These are phyloP conservation scores for Aphrocallistes beatrix DNA, from an alignment of 37 sponge, comb jelly and placozoan species.

Conservation along the genomic window DNA sequence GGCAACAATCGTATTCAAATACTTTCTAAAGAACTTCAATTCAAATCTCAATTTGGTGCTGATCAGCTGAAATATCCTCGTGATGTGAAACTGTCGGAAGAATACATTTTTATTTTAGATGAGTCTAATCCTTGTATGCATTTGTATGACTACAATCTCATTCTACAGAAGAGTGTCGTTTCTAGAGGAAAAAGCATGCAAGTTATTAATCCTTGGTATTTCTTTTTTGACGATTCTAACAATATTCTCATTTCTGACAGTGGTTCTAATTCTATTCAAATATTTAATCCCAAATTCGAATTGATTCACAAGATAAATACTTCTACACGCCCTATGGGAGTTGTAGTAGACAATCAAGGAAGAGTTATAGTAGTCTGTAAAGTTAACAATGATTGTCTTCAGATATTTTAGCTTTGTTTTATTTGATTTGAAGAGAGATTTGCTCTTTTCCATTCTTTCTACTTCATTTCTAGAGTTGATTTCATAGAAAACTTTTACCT, in stretches of 20 bases:
- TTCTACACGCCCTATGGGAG: neutral
- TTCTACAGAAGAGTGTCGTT: neutral
- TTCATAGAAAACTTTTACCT: too few relatives aligned
- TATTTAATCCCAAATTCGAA: neutral
- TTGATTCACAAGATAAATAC: neutral
- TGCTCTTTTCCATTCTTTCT: too few relatives aligned
- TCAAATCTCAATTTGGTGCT: neutral
- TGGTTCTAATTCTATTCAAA: neutral
- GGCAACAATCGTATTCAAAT: neutral
- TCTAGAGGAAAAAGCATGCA: neutral
- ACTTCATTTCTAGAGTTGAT: too few relatives aligned
- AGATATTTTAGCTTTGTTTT: conserved; percentile 1
- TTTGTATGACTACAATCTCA: neutral
- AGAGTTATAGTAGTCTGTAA: neutral
- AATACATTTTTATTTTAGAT: neutral
- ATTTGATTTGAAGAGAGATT: too few relatives aligned
- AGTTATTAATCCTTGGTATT: neutral
- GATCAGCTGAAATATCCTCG: neutral
- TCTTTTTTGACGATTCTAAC: neutral
- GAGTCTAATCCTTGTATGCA: neutral
- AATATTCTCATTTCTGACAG: neutral
- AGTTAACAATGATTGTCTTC: neutral
- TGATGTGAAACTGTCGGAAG: neutral
- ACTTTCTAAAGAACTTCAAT: neutral
- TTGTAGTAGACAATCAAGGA: neutral